phyloP scores from a whole-genome alignment of 2,797 vertebrate species.

The Acipenser ruthenus region DNA sequence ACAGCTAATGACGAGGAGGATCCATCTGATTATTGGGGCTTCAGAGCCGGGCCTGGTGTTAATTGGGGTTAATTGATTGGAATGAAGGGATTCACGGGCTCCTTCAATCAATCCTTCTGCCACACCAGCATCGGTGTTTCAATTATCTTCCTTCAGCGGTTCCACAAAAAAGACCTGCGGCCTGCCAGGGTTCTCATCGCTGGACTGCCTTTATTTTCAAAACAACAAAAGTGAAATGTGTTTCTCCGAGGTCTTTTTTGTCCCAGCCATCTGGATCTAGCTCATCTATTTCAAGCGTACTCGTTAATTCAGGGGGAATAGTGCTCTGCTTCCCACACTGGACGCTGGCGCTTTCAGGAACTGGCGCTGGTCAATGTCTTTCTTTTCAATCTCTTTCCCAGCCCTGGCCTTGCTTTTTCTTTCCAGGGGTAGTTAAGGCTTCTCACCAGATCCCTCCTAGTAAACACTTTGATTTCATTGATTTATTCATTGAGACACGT shows the following conservation, averaged over 20 bases:
- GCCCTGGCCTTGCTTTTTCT: no score
- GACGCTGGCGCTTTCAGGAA: not conserved
- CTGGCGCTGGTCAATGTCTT: not conserved
- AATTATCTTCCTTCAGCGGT: slow-evolving; percentile 27
- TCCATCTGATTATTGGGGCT: slow-evolving; percentile 29
- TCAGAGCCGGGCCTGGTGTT: slow-evolving; percentile 13
- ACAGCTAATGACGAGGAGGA: slow-evolving; percentile 38
- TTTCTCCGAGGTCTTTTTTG: slow-evolving; percentile 21
- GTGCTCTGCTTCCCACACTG: slow-evolving; percentile 1
- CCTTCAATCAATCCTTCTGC: slow-evolving; percentile 37
- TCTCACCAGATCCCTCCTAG: no score
- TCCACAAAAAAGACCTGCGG: slow-evolving; percentile 19
- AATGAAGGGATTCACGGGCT: slow-evolving; percentile 40
- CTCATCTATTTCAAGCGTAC: slow-evolving; percentile 18
- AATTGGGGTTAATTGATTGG: slow-evolving; percentile 39
- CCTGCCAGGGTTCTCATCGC: no score
- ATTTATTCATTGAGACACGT: no score
- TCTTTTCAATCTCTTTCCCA: not conserved
- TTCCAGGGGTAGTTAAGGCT: no score
- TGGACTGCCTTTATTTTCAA: slow-evolving; percentile 10
- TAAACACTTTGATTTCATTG: no score
- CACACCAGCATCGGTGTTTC: slow-evolving; percentile 23
- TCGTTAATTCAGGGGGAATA: slow-evolving; percentile 11
- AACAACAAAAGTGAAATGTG: slow-evolving; percentile 18
- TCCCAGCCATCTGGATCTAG: slow-evolving; percentile 30